Percentiles rank a stretch among this genome's conserved stretches.
Conservation (phyloP, 2,888 invertebrate species). For the Invenusta paracnida region DNA sequence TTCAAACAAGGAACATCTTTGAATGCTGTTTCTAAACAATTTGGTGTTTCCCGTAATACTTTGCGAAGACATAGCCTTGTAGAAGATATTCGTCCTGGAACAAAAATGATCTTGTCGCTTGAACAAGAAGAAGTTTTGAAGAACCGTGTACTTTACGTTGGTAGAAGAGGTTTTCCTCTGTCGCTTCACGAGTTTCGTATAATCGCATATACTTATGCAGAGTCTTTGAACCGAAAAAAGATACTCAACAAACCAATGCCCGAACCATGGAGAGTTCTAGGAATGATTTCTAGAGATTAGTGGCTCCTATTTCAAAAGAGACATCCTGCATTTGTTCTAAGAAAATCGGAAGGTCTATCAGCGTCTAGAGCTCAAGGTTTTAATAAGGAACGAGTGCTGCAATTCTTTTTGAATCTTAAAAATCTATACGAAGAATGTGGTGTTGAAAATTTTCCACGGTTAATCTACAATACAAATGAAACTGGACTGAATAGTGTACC, state of each 20-base stretch:
- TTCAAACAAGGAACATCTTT: not conserved
- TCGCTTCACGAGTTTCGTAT: not conserved
- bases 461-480: not conserved
- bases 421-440: not conserved
- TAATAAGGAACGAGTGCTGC: not conserved
- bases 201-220: not conserved
- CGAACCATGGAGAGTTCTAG: not conserved
- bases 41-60: not conserved
- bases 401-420: not conserved
- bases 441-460: not conserved
- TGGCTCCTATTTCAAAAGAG: not conserved
- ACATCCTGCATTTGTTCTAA: not conserved
- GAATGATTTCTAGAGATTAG: not conserved
- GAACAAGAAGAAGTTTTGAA: not conserved
- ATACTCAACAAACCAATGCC: not conserved
- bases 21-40: not conserved
- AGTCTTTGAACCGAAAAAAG: not conserved
- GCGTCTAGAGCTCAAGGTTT: not conserved
- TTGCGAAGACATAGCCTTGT: not conserved
- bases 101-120: not conserved
- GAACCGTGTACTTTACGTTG: not conserved
- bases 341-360: conserved; percentile 1
- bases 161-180: not conserved
- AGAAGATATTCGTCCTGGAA: not conserved
- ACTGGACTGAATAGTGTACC: not conserved